Percentiles rank a stretch among this genome's conserved stretches.
Conservation (phyloP, 2,113 vertebrate species). For the Nyctereutes procyonoides region DNA sequence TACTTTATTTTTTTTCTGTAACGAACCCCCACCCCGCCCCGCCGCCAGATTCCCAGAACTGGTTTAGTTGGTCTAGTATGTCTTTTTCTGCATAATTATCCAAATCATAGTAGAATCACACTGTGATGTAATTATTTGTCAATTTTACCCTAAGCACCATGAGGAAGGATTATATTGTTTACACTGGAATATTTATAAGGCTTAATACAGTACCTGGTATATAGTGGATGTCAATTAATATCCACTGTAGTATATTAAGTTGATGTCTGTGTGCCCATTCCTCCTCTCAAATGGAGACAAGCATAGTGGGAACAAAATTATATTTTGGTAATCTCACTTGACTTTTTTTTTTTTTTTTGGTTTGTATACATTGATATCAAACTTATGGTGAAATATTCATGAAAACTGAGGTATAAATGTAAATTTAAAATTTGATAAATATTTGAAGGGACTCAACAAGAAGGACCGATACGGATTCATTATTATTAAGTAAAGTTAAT, state of each 20-base stretch:
- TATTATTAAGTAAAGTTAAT: background rate
- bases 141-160: background rate
- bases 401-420: background rate
- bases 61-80: background rate
- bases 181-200: background rate
- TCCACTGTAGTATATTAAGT: background rate
- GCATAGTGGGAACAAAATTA: background rate
- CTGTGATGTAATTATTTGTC: background rate
- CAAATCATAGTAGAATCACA: background rate
- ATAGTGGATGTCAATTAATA: background rate
- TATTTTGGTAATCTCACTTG: background rate
- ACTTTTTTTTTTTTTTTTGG: background rate
- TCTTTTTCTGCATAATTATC: background rate
- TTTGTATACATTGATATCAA: background rate
- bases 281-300: background rate
- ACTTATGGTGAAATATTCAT: background rate
- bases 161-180: background rate
- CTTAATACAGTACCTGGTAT: background rate
- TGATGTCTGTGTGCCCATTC: background rate
- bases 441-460: background rate
- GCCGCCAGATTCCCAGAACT: background rate
- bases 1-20: background rate
- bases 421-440: background rate
- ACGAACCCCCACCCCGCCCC: too few relatives aligned
- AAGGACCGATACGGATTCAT: background rate